These are phyloP conservation scores for Lacanobia oleracea DNA, from an alignment of 2,888 invertebrate species.

Conservation along the genomic window DNA sequence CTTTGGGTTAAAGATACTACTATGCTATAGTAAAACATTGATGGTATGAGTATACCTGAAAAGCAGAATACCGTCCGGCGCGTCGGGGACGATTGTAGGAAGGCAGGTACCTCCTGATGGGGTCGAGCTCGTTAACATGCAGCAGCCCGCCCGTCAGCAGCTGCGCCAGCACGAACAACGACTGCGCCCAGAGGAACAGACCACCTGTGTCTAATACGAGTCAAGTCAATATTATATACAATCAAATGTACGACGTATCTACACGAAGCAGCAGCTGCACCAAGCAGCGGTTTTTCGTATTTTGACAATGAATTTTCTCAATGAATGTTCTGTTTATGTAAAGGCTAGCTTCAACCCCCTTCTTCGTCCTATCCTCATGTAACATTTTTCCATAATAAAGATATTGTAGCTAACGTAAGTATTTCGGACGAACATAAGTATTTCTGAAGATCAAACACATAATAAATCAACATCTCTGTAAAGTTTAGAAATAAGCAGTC, in stretches of 20 bases:
- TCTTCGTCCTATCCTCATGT: background rate
- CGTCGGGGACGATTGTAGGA: slow-evolving; percentile 98
- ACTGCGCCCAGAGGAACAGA: slow-evolving; percentile 98
- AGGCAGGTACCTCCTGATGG: slow-evolving; percentile 98
- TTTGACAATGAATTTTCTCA: background rate
- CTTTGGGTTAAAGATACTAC: background rate
- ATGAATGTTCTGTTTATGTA: slow-evolving; percentile 1
- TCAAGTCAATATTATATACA: slow-evolving; percentile 1
- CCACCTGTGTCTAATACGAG: slow-evolving; percentile 87
- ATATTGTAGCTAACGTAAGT: background rate
- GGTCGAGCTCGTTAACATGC: slow-evolving; percentile 98
- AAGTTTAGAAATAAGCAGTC: slow-evolving; percentile 2
- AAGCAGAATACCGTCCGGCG: slow-evolving; percentile 98
- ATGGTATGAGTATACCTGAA: slow-evolving; percentile 92
- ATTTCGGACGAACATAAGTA: background rate
- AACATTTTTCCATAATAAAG: background rate
- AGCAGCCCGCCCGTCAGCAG: slow-evolving; percentile 96
- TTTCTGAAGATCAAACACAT: background rate
- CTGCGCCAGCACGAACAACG: slow-evolving; percentile 98
- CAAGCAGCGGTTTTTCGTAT: background rate
- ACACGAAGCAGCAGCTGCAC: too few species aligned
- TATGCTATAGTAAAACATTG: background rate
- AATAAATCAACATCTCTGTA: background rate
- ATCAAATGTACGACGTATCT: background rate
- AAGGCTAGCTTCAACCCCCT: background rate